A percentile compares a stretch with the other conserved stretches of the same genome.
Evolutionary conservation across 2,797 vertebrate species (phyloP).

Genomic region (Sparus aurata): DNA sequence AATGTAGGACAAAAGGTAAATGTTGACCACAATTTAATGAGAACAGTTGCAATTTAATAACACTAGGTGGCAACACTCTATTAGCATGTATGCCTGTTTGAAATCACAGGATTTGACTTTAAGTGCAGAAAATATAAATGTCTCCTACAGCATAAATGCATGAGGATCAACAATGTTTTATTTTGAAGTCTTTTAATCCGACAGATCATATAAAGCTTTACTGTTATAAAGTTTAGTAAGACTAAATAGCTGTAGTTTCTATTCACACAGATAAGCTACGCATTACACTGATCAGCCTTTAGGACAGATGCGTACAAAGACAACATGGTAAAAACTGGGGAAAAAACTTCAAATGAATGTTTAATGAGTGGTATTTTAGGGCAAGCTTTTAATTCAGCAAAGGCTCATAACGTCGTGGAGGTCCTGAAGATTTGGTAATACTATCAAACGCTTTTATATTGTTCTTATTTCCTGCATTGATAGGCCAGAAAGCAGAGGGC

Average conservation of each 20-base stretch:
- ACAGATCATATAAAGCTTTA: not conserved
- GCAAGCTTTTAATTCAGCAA: not conserved
- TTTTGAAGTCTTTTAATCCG: not conserved
- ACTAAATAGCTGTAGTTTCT: no score
- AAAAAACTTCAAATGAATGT: not conserved
- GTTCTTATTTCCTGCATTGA: not conserved
- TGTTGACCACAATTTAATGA: not conserved
- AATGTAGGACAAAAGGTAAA: no score
- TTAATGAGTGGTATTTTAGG: not conserved
- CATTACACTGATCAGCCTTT: not conserved
- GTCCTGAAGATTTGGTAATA: not conserved
- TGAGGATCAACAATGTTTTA: not conserved
- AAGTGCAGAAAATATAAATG: not conserved
- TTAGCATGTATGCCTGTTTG: constrained; percentile 1
- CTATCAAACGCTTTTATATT: not conserved
- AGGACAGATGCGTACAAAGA: not conserved
- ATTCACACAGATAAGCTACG: not conserved
- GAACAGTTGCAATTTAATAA: constrained; percentile 22
- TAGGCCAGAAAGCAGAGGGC: not conserved
- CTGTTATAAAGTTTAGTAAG: not conserved
- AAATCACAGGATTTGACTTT: constrained; percentile 22
- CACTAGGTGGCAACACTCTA: constrained; percentile 75
- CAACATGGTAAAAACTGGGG: not conserved
- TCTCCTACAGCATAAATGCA: not conserved
- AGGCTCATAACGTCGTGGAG: accelerated